Evolutionary conservation across 2,888 invertebrate genomes (phyloP).

Genomic region (Aphodius sticticus): DNA sequence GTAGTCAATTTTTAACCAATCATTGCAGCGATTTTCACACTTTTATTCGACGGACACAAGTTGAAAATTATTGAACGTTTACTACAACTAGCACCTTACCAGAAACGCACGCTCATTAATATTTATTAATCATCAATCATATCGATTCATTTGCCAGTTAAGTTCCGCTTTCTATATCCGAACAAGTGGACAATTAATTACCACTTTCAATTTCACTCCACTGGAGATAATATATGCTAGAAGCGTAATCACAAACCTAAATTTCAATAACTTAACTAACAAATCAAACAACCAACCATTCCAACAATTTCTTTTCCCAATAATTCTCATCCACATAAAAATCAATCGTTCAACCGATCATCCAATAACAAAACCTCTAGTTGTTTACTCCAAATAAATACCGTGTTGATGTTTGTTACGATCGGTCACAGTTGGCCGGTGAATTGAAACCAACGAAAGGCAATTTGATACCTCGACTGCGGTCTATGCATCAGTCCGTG

Average conservation of each 20-base stretch:
- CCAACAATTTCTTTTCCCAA: neutral
- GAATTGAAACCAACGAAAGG: conserved; percentile 58
- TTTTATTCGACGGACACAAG: no score
- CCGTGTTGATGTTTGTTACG: conserved; percentile 29
- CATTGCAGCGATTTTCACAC: no score
- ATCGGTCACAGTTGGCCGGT: conserved; percentile 57
- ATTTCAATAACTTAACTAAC: neutral
- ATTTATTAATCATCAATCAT: neutral
- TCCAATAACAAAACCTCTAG: neutral
- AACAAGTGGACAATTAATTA: conserved; percentile 4
- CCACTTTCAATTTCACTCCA: neutral
- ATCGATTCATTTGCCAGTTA: neutral
- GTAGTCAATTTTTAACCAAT: no score
- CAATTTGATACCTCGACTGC: conserved; percentile 36
- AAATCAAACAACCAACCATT: neutral
- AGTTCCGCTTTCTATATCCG: neutral
- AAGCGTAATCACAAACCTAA: neutral
- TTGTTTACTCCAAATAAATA: neutral
- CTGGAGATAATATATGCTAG: neutral
- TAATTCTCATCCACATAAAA: neutral
- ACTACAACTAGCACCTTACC: neutral
- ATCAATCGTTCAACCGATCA: neutral
- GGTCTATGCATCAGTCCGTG: conserved; percentile 15
- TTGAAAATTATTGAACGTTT: neutral
- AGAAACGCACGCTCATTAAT: neutral